Conservation (phyloP, 2,888 invertebrate species). For the Volucella zonaria region DNA sequence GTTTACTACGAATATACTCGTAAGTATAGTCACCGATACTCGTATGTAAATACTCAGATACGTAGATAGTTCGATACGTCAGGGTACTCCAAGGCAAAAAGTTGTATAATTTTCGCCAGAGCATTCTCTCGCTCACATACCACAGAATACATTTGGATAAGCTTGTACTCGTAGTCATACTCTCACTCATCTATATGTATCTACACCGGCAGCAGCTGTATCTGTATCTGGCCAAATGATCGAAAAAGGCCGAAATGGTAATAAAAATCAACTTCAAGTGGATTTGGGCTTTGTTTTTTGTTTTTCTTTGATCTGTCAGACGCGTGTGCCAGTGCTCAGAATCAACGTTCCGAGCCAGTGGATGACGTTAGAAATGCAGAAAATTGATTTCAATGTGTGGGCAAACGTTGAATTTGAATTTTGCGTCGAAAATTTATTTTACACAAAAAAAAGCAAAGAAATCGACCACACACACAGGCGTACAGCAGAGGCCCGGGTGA, state of each 20-base stretch:
- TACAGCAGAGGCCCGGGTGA: background rate
- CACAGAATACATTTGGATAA: no score
- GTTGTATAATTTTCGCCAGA: slow-evolving; percentile 2
- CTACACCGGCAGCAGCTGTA: background rate
- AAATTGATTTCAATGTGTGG: slow-evolving; percentile 65
- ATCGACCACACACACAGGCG: slow-evolving; percentile 4
- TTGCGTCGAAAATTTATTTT: slow-evolving; percentile 41
- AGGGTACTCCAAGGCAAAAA: background rate
- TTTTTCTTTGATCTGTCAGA: slow-evolving; percentile 49
- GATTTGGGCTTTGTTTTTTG: background rate
- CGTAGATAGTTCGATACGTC: slow-evolving; percentile 1
- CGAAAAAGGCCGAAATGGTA: slow-evolving; percentile 39
- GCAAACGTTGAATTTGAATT: slow-evolving; percentile 34
- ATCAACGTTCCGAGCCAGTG: background rate
- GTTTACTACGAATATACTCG: slow-evolving; percentile 31
- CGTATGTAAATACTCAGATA: no score
- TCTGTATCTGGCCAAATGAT: slow-evolving; percentile 12
- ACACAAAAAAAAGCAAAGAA: background rate
- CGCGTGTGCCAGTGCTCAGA: slow-evolving; percentile 43
- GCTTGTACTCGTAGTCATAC: no score
- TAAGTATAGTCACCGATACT: no score
- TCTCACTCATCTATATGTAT: no score
- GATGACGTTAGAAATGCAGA: slow-evolving; percentile 69
- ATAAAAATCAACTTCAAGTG: slow-evolving; percentile 64
- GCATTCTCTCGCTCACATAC: slow-evolving; percentile 40